A percentile compares a stretch with the other conserved stretches of the same genome.
These are phyloP conservation scores for Amaurobius ferox DNA, from an alignment of 2,888 invertebrate species.

Conservation along the genomic window DNA sequence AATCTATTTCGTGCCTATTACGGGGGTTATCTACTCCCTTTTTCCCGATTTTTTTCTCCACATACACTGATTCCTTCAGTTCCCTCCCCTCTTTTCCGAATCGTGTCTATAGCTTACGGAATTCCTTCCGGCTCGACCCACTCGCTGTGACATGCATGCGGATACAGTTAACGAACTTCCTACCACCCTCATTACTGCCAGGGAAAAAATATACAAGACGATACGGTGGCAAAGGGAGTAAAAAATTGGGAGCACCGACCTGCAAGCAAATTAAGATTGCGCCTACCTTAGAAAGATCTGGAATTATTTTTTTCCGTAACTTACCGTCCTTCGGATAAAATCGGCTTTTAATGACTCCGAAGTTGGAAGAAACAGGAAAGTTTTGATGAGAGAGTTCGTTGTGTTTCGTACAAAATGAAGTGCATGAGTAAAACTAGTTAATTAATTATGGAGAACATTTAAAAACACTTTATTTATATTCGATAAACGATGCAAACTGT, in stretches of 20 bases:
- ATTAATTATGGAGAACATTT: too few species aligned
- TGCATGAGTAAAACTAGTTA: too few species aligned
- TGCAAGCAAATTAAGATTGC: neutral
- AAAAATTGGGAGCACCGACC: neutral
- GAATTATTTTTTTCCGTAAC: too few species aligned
- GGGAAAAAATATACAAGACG: neutral
- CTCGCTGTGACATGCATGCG: neutral
- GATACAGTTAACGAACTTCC: constrained; percentile 8
- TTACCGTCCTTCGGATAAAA: too few species aligned
- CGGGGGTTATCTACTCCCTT: neutral
- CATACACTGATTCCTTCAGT: too few species aligned
- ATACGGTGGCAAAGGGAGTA: neutral
- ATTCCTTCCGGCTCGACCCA: constrained; percentile 29
- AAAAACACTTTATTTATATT: too few species aligned
- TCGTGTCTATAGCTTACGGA: constrained; percentile 13
- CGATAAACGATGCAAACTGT: too few species aligned
- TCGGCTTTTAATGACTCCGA: too few species aligned
- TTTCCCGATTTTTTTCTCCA: neutral
- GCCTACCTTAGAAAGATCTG: too few species aligned
- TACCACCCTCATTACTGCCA: neutral
- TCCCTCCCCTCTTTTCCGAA: constrained; percentile 23
- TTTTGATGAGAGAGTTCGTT: too few species aligned
- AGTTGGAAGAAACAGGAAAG: too few species aligned
- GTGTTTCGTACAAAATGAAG: too few species aligned
- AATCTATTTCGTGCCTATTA: neutral